Evolutionary conservation across 2,888 invertebrate genomes (phyloP).

Genomic region (Drosophila hamatofila): DNA sequence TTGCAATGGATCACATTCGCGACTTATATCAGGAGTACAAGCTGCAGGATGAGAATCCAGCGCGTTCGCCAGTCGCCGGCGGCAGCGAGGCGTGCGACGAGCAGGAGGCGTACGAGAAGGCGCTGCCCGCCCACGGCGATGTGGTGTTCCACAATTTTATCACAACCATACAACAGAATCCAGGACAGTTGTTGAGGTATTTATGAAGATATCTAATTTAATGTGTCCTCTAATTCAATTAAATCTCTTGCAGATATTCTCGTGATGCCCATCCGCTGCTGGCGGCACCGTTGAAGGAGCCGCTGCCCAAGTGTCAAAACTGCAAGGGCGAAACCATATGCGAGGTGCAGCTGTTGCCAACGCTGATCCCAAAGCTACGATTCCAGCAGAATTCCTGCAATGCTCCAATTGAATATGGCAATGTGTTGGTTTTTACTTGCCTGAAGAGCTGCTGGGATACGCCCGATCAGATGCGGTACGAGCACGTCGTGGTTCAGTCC

Average conservation of each 20-base stretch:
- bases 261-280: slow-evolving; percentile 90
- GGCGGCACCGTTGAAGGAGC: slow-evolving; percentile 88
- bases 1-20: slow-evolving; percentile 87
- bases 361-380: slow-evolving; percentile 90
- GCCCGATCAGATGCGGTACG: slow-evolving; percentile 88
- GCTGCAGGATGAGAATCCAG: slow-evolving; percentile 85
- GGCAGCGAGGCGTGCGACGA: slow-evolving; percentile 56
- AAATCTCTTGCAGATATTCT: slow-evolving; percentile 88
- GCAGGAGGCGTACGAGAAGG: slow-evolving; percentile 92
- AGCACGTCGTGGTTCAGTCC: slow-evolving; percentile 91
- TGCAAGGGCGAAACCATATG: slow-evolving; percentile 91
- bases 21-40: slow-evolving; percentile 89
- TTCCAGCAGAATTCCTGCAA: slow-evolving; percentile 87
- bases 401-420: slow-evolving; percentile 91
- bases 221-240: background rate
- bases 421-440: slow-evolving; percentile 94
- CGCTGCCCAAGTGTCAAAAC: slow-evolving; percentile 87
- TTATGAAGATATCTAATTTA: background rate
- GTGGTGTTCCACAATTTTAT: slow-evolving; percentile 92
- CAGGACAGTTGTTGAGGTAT: slow-evolving; percentile 93
- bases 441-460: slow-evolving; percentile 93
- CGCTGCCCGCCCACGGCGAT: slow-evolving; percentile 92
- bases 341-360: slow-evolving; percentile 94
- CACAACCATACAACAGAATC: slow-evolving; percentile 90
- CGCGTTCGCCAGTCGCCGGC: slow-evolving; percentile 72